Evolutionary conservation across 1,140 invertebrate species (phyloP), one percentile per base, ranked within the genome.

Genomic region (Lycorma delicatula): DNA sequence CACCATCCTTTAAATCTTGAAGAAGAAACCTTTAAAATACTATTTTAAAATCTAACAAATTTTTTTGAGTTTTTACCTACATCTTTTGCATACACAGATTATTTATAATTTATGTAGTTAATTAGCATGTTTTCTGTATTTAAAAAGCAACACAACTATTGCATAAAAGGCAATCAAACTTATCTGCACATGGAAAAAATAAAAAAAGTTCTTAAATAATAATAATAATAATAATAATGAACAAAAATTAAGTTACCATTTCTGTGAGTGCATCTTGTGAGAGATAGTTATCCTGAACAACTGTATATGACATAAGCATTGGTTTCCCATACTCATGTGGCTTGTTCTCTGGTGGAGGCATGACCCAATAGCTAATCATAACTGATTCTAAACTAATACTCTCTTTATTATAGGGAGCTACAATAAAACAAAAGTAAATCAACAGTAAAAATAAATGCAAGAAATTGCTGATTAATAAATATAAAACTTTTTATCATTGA

Each of bases 331-430:
- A 93, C 71, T 97, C 93, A 29, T 87, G 83, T 3, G 90, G 89
- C 65, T 87, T 82, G 65, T 89, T 87, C 75, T 97, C 93, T 28
- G 89, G 86, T 13, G 93, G 93, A 18, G 94, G 93, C 74, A 93
- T 84, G 1, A 95, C 92, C 93, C 93, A 97, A 70, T 89, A 97
- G 54, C 89, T 86, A 52, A 88, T 87, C 34, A 94, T 80, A 56
- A 84, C 83, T 1, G 88, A 90, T 66, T 89, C 87, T 56, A 87
- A 74, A 23, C 84, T 85, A 46, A 80, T 80, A 63, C 81, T 86
- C 66, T 87, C 85, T 48, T 81, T 81, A 70, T 90, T 86, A 67
- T 92, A 95, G 4, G 91, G 91, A 38, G 93, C 90, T 94, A 68
- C 53, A 82, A 79, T 61, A 60, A 46, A 27, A 59, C n/a, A 38